These are phyloP conservation scores for Nephila pilipes DNA, from an alignment of 1,140 invertebrate genomes.

Conservation along the genomic window DNA sequence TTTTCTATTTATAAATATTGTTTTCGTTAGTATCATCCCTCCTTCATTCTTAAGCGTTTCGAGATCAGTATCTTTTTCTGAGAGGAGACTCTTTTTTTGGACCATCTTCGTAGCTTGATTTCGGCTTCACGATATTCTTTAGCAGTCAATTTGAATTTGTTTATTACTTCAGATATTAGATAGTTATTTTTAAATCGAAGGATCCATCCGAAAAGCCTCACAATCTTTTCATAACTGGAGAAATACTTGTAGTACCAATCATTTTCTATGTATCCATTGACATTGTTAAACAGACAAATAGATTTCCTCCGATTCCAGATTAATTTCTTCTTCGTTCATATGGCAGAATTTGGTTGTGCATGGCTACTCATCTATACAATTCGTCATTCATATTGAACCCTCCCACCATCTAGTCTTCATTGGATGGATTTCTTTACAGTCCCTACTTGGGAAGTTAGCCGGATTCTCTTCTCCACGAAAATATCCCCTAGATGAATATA, in stretches of 20 bases:
- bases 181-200: too few relatives aligned
- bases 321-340: slow-evolving; percentile 35
- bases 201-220: slow-evolving; percentile 31
- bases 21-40: neutral
- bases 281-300: neutral
- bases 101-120: neutral
- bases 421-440: too few relatives aligned
- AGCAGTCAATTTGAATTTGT: neutral
- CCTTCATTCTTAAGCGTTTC: neutral
- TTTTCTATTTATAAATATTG: neutral
- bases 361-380: slow-evolving; percentile 22
- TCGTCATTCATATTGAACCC: slow-evolving; percentile 7
- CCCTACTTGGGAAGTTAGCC: neutral
- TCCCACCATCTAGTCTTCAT: too few relatives aligned
- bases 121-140: neutral
- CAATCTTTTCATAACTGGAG: neutral
- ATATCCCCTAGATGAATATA: too few relatives aligned
- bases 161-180: neutral
- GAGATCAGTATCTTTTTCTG: neutral
- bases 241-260: neutral
- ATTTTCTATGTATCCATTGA: too few relatives aligned
- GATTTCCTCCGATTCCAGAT: neutral
- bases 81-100: neutral
- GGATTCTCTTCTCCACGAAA: neutral
- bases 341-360: neutral